These are phyloP conservation scores for Lepidochitona cinerea DNA, from an alignment of 2,888 invertebrate genomes.

Conservation along the genomic window DNA sequence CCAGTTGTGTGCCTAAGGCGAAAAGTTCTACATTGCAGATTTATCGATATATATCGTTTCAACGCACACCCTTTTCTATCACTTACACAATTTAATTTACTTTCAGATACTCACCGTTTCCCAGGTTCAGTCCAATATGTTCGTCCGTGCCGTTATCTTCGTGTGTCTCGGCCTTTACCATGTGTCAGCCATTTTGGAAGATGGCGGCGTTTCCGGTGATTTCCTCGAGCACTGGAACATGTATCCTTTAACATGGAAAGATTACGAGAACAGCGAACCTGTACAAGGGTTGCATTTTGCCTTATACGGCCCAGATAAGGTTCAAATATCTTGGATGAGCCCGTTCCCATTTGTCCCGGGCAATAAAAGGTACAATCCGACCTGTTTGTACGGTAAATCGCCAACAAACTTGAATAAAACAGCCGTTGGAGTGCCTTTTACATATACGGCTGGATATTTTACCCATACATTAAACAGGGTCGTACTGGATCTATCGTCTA, in stretches of 20 bases:
- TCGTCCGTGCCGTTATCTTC: too few species aligned
- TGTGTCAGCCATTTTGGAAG: background rate
- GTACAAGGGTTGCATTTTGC: background rate
- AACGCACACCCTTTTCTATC: too few species aligned
- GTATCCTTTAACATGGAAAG: background rate
- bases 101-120: too few species aligned
- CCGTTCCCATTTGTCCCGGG: background rate
- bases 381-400: background rate
- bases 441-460: background rate
- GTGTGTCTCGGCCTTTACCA: background rate
- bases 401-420: background rate
- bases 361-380: background rate
- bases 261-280: background rate
- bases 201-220: background rate
- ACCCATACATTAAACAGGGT: slow-evolving; percentile 22
- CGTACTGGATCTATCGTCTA: slow-evolving; percentile 14
- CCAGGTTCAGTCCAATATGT: too few species aligned
- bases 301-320: background rate
- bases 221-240: background rate
- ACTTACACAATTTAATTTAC: too few species aligned
- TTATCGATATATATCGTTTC: too few species aligned
- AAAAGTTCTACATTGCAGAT: too few species aligned
- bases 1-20: too few species aligned
- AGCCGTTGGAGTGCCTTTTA: background rate
- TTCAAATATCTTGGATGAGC: background rate